phyloP scores from a whole-genome alignment of 1,140 invertebrate genomes.

The Drosophila grimshawi region DNA sequence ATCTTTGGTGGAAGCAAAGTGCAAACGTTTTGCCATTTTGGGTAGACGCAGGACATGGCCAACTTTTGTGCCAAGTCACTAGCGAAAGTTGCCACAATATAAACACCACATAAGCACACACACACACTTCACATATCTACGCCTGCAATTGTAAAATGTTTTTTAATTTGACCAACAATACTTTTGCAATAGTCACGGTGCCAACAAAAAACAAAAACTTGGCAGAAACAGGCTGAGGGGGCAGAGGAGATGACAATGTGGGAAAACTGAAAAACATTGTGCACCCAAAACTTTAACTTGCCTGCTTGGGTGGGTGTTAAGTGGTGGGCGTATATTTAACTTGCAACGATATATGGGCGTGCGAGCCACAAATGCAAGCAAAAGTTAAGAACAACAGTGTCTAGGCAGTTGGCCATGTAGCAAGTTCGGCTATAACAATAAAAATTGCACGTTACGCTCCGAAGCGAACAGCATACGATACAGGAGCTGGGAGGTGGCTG shows the following conservation, averaged over 20 bases:
- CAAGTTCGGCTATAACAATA: conserved; percentile 68
- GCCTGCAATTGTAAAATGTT: conserved; percentile 73
- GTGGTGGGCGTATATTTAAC: neutral
- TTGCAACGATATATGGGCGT: conserved; percentile 11
- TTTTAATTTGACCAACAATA: conserved; percentile 78
- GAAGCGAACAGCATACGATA: neutral
- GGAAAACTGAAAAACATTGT: neutral
- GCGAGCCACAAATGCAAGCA: conserved; percentile 33
- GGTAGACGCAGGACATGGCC: conserved; percentile 37
- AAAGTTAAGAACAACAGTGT: conserved; percentile 62
- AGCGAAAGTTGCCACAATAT: conserved; percentile 40
- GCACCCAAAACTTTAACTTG: conserved; percentile 19
- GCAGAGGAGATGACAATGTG: conserved; percentile 13
- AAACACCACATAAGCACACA: conserved; percentile 5
- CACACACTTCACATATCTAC: neutral
- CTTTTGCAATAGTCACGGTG: conserved; percentile 64
- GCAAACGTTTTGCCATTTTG: conserved; percentile 69
- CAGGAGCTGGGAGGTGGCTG: conserved; percentile 14
- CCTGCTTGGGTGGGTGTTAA: neutral
- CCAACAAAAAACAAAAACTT: conserved; percentile 45
- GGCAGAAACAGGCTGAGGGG: neutral
- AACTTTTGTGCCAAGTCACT: conserved; percentile 64
- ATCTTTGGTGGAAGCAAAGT: conserved; percentile 47
- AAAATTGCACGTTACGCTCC: conserved; percentile 73
- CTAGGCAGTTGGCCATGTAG: conserved; percentile 62